phyloP scores from a whole-genome alignment of 2,797 vertebrate species.

The Vespertilio murinus region DNA sequence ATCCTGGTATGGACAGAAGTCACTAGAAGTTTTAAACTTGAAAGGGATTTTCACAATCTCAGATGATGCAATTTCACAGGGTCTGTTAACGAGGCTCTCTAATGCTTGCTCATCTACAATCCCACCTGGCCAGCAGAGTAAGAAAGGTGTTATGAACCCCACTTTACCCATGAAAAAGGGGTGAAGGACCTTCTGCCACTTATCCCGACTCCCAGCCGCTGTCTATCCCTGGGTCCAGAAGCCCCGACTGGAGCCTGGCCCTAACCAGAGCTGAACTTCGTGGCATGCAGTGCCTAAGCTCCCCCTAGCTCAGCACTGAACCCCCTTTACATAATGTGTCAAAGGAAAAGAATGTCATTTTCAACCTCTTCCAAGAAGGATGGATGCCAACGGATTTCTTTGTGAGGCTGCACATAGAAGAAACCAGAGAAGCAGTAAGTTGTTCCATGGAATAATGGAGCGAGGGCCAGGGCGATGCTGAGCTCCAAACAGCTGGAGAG shows the following conservation, averaged over 20 bases:
- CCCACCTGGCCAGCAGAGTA: not conserved
- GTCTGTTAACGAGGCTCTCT: not conserved
- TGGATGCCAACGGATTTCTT: not conserved
- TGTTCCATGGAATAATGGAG: not conserved
- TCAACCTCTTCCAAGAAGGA: not conserved
- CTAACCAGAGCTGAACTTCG: not conserved
- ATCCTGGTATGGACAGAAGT: not conserved
- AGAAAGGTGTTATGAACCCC: not conserved
- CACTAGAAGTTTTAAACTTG: not conserved
- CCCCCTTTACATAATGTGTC: not conserved
- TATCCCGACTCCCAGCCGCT: not conserved
- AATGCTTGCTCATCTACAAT: not conserved
- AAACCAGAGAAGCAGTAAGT: not conserved
- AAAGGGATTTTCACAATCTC: not conserved
- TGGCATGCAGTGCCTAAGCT: not conserved
- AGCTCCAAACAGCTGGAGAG: not conserved
- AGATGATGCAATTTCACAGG: not conserved
- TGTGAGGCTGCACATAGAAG: not conserved
- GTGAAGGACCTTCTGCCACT: not conserved
- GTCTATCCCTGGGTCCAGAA: not conserved
- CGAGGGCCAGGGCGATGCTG: fast-evolving
- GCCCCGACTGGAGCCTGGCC: not conserved
- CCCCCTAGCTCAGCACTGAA: not conserved
- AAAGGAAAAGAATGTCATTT: not conserved
- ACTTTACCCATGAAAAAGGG: not conserved